phyloP scores from a whole-genome alignment of 2,888 invertebrate genomes.

The Eupithecia insigniata region DNA sequence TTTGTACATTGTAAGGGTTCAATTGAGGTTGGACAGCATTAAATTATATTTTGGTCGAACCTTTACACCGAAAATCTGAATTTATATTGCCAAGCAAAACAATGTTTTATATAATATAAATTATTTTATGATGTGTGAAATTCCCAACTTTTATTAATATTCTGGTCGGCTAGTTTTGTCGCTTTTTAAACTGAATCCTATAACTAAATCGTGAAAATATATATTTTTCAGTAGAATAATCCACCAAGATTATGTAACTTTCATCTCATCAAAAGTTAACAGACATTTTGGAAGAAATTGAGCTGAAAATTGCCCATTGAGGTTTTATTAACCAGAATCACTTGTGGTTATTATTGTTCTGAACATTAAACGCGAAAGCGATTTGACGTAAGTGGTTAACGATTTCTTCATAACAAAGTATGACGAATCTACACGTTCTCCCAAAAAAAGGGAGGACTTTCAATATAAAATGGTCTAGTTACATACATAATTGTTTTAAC shows the following conservation, averaged over 20 bases:
- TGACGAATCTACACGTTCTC: not conserved
- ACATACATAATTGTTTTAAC: not conserved
- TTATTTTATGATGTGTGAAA: not conserved
- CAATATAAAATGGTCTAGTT: not conserved
- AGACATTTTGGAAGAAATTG: slow-evolving; percentile 37
- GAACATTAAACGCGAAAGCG: slow-evolving; percentile 43
- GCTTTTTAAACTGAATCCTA: not conserved
- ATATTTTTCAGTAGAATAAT: not conserved
- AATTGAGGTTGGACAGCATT: slow-evolving; percentile 13
- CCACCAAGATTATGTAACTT: slow-evolving; percentile 1
- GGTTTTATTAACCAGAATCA: slow-evolving; percentile 44
- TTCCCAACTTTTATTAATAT: not conserved
- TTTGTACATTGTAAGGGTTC: slow-evolving; percentile 19
- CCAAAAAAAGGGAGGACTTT: not conserved
- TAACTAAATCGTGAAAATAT: not conserved
- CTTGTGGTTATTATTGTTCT: slow-evolving; percentile 42
- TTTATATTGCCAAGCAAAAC: not conserved
- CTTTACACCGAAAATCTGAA: slow-evolving; percentile 7
- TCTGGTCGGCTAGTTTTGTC: not conserved
- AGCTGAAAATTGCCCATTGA: slow-evolving; percentile 41
- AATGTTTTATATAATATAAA: not conserved
- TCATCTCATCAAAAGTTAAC: slow-evolving; percentile 24
- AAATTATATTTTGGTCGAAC: slow-evolving; percentile 13
- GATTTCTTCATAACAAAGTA: slow-evolving; percentile 22
- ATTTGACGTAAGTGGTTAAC: slow-evolving; percentile 45